phyloP scores from a whole-genome alignment of 1,140 invertebrate species.

The Adelges cooleyi region DNA sequence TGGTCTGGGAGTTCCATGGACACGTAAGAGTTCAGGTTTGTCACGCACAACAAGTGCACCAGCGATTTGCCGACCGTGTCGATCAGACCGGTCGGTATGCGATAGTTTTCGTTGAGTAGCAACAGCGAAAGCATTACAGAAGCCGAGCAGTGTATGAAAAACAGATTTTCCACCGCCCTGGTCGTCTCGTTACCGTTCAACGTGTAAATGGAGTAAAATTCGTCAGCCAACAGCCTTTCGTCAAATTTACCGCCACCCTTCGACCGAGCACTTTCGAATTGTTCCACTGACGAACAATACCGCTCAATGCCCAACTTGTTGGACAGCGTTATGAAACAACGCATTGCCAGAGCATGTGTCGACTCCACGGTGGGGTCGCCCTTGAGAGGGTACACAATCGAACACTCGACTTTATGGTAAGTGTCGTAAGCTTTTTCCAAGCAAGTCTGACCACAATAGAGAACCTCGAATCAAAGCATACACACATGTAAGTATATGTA shows the following conservation, averaged over 20 bases:
- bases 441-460: slow-evolving; percentile 42
- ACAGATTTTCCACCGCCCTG: neutral
- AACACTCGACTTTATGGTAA: slow-evolving; percentile 51
- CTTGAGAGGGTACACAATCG: neutral
- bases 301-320: neutral
- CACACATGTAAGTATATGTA: no score
- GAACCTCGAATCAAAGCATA: slow-evolving; percentile 34
- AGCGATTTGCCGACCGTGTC: neutral
- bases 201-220: neutral
- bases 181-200: neutral
- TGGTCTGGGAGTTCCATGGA: neutral
- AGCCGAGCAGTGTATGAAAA: slow-evolving; percentile 4
- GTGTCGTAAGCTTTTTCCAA: slow-evolving; percentile 40
- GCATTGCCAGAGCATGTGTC: neutral
- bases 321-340: neutral
- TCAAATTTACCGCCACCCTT: neutral
- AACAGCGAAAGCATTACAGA: slow-evolving; percentile 1
- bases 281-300: neutral
- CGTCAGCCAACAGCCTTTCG: no score
- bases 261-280: neutral
- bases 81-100: neutral
- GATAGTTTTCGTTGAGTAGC: neutral
- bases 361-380: slow-evolving; percentile 1
- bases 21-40: neutral
- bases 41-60: neutral